These are phyloP conservation scores for Carapus acus DNA, from an alignment of 2,797 vertebrate genomes.

Conservation along the genomic window DNA sequence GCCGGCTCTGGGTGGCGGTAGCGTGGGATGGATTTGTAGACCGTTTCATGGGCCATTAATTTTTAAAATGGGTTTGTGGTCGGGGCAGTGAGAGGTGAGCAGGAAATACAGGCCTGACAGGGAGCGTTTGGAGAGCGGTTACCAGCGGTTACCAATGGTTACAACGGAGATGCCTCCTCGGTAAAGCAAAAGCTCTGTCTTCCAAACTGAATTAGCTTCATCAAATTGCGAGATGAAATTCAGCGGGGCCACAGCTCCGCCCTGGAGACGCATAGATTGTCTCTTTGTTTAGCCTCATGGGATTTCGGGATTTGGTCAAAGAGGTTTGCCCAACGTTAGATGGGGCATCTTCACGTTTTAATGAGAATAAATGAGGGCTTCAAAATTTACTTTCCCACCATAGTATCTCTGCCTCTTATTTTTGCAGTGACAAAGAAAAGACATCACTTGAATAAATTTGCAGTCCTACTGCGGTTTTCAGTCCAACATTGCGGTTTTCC, in stretches of 20 bases:
- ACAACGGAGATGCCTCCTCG: background rate
- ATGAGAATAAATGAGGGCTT: background rate
- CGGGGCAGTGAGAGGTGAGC: constrained; percentile 36
- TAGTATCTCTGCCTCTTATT: background rate
- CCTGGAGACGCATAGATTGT: background rate
- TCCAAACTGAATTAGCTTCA: background rate
- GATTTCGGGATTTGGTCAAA: background rate
- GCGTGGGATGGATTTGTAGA: constrained; percentile 39
- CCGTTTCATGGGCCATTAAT: constrained; percentile 50
- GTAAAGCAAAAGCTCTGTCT: background rate
- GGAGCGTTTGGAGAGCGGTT: constrained; percentile 5
- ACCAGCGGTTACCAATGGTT: constrained; percentile 8
- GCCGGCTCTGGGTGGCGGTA: constrained; percentile 10
- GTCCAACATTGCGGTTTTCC: background rate
- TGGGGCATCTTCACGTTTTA: background rate
- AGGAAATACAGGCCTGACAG: constrained; percentile 24
- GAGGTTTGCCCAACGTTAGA: too few relatives aligned
- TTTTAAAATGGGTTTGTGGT: constrained; percentile 53
- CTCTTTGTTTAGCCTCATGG: background rate
- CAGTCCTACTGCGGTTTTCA: background rate
- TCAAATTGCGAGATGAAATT: background rate
- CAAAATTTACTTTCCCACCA: background rate
- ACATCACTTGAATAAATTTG: too few relatives aligned
- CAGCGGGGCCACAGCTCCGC: background rate
- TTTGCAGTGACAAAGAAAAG: background rate